Conservation (phyloP, 1,140 invertebrate species). For the Solenopsis invicta region DNA sequence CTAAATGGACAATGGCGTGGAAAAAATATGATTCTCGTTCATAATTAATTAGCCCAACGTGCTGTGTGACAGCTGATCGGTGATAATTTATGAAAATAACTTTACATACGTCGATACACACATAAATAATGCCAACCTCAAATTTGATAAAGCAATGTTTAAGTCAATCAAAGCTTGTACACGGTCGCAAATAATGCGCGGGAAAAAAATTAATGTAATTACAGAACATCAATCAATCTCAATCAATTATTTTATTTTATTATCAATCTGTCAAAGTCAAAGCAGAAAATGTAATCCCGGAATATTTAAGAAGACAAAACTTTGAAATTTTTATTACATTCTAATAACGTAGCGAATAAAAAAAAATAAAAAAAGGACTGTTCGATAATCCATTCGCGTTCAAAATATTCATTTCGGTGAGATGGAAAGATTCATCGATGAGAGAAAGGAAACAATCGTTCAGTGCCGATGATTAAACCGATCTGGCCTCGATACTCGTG, state of each 20-base stretch:
- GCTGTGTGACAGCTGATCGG: conserved; percentile 24
- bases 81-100: conserved; percentile 43
- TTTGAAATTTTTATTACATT: background rate
- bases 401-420: conserved; percentile 4
- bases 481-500: conserved; percentile 16
- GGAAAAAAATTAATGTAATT: conserved; percentile 18
- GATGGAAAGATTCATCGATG: background rate
- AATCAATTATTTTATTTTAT: conserved; percentile 4
- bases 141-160: background rate
- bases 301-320: background rate
- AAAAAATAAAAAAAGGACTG: background rate
- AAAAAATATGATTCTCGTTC: conserved; percentile 66
- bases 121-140: conserved; percentile 21
- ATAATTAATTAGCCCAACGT: conserved; percentile 66
- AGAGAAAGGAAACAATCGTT: conserved; percentile 12
- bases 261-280: conserved; percentile 10
- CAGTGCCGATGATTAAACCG: conserved; percentile 32
- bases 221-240: background rate
- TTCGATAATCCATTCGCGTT: background rate
- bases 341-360: background rate
- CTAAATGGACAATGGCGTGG: conserved; percentile 65
- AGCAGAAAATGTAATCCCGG: background rate
- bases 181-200: background rate
- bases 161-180: background rate
- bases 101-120: background rate